Conservation (phyloP, 2,797 vertebrate species). For the Manis pentadactyla region DNA sequence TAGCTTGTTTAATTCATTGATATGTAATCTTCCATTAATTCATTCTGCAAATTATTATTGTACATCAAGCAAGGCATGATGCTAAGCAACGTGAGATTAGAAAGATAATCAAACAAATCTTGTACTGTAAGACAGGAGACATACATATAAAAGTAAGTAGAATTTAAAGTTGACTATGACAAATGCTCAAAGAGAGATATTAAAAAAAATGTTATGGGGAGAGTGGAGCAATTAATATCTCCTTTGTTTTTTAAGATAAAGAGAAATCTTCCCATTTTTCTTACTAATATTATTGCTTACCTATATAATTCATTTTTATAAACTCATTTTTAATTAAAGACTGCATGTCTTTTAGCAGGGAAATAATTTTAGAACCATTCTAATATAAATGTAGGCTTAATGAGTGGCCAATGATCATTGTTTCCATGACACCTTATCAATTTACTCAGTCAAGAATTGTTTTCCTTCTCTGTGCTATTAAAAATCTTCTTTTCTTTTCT, state of each 20-base stretch:
- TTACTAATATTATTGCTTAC: neutral
- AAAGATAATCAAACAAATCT: conserved; percentile 12
- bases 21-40: neutral
- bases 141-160: neutral
- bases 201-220: neutral
- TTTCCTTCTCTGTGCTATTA: neutral
- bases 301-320: conserved; percentile 10
- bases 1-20: conserved; percentile 60
- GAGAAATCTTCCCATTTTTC: neutral
- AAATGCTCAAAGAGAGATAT: neutral
- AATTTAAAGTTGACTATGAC: conserved; percentile 15
- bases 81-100: conserved; percentile 3
- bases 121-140: neutral
- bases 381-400: neutral
- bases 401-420: neutral
- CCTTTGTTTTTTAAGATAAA: conserved; percentile 28
- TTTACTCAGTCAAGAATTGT: neutral
- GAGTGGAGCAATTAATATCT: conserved; percentile 10
- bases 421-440: neutral
- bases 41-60: neutral
- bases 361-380: neutral
- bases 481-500: neutral
- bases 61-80: neutral
- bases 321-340: neutral
- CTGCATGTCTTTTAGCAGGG: neutral